Evolutionary conservation across 2,888 invertebrate species (phyloP), one percentile per base, ranked within the genome.

Genomic region (Drosophila nr. perissopoda): DNA sequence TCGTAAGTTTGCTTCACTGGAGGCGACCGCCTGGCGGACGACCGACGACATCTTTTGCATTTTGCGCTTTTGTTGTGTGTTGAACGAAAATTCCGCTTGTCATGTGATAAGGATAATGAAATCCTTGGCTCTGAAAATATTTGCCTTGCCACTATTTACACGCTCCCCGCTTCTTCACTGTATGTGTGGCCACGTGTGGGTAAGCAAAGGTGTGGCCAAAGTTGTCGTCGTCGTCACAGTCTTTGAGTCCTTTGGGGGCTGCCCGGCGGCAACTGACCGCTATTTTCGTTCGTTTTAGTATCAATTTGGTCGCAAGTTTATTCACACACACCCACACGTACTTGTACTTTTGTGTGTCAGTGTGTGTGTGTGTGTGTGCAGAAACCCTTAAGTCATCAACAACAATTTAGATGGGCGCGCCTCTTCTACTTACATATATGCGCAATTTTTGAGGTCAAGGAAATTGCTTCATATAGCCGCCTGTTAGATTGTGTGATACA

Each of bases 21-120:
- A 65, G 87, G 78, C 79, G 81, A 58, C 81, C 62, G 80, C 57
- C 74, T 49, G 86, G 59, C 74, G 69, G 69, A 53, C 72, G 74
- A 71, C 62, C 67, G 36, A 56, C 70, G 82, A 89, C 83, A 71
- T 89, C 88, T 91, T 90, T 73, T 64, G 76, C 76, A 64, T 71
- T 81, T 76, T 76, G 66, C 74, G 73, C 74, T 81, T 82, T 76
- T 79, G 76, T 67, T 73, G 70, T 76, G 54, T 58, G 71, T 63
- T 57, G 59, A 61, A 53, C 40, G 54, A 79, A 77, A 89, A 90
- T 86, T 74, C 86, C 86, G 80, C 80, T 65, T 79, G 76, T 77
- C 76, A 77, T 78, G 82, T 89, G 91, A 91, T 92, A 92, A 91
- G 87, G 91, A 91, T 92, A 92, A 92, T 92, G 91, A 91, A 92